These are phyloP conservation scores for Chondrilla cf. caribensis DNA, from an alignment of 37 sponge, comb jelly and placozoan species.

Conservation along the genomic window DNA sequence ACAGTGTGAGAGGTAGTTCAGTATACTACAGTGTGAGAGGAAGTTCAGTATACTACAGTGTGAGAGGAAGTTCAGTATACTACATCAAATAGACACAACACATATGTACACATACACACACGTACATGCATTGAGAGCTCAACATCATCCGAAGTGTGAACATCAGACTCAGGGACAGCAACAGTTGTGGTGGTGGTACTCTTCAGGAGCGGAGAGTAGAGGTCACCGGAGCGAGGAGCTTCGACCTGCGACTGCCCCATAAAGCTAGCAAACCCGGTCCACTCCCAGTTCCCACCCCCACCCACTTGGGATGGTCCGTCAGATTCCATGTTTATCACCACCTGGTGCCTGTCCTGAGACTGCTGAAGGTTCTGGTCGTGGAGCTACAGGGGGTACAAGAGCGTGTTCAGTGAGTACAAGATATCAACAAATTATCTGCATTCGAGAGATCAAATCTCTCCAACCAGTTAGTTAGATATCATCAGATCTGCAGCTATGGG, in stretches of 20 bases:
- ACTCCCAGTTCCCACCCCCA: background rate
- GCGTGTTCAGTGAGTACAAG: background rate
- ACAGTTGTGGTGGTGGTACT: background rate
- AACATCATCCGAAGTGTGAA: slow-evolving; percentile 3
- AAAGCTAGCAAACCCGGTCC: slow-evolving; percentile 1
- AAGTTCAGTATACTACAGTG: background rate
- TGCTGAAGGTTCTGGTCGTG: slow-evolving; percentile 12
- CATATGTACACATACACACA: slow-evolving; percentile 9
- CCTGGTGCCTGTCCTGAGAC: background rate
- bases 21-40: background rate
- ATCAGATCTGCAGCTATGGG: no score
- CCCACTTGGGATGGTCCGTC: background rate
- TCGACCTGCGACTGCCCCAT: background rate
- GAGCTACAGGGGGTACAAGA: background rate
- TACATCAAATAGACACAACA: background rate
- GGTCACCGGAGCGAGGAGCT: background rate
- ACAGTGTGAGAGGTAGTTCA: background rate
- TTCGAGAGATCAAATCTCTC: no score
- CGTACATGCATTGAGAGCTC: background rate
- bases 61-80: background rate
- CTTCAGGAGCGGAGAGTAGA: background rate
- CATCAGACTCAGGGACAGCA: background rate
- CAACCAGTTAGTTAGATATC: no score
- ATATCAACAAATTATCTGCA: background rate
- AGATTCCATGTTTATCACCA: background rate